Percentiles rank a stretch among this genome's conserved stretches.
Evolutionary conservation across 2,797 vertebrate genomes (phyloP).

Genomic region (Poecilia gillii): DNA sequence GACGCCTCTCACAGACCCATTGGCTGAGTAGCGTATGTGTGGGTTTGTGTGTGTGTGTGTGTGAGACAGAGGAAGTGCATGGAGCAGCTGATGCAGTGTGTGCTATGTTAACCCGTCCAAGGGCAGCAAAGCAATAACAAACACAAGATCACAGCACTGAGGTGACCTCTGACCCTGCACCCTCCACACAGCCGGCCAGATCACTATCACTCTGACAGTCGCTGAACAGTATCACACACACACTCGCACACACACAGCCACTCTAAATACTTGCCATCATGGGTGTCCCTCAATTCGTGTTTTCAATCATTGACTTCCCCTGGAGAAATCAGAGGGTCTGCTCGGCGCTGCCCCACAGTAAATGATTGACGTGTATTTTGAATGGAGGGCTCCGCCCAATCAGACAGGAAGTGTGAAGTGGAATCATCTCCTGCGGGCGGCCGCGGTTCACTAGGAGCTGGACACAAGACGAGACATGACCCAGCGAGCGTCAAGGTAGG

Average conservation of each 20-base stretch:
- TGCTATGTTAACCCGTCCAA: slow-evolving; percentile 84
- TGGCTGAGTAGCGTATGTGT: slow-evolving; percentile 39
- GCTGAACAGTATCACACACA: slow-evolving; percentile 15
- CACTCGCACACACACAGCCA: not conserved
- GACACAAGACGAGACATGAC: slow-evolving; percentile 24
- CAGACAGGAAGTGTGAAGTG: slow-evolving; percentile 44
- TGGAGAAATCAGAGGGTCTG: slow-evolving; percentile 62
- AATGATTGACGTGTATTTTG: slow-evolving; percentile 78
- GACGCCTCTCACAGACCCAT: slow-evolving; percentile 23
- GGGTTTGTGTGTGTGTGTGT: slow-evolving; percentile 13
- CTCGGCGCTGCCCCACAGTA: slow-evolving; percentile 72
- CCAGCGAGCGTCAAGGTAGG: slow-evolving; percentile 60
- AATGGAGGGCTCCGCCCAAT: slow-evolving; percentile 59
- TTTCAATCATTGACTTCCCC: slow-evolving; percentile 75
- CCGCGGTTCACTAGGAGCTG: slow-evolving; percentile 54
- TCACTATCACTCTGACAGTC: slow-evolving; percentile 69
- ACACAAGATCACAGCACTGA: slow-evolving; percentile 80
- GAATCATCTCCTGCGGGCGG: slow-evolving; percentile 45
- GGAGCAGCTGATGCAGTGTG: slow-evolving; percentile 65
- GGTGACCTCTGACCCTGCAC: slow-evolving; percentile 75
- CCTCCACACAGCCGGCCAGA: slow-evolving; percentile 64
- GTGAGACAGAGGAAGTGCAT: slow-evolving; percentile 55
- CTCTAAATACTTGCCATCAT: slow-evolving; percentile 18
- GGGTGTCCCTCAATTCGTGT: slow-evolving; percentile 50
- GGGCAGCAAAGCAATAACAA: slow-evolving; percentile 86